Conservation (phyloP, 2,888 invertebrate genomes). For the Apotomis turbidana region DNA sequence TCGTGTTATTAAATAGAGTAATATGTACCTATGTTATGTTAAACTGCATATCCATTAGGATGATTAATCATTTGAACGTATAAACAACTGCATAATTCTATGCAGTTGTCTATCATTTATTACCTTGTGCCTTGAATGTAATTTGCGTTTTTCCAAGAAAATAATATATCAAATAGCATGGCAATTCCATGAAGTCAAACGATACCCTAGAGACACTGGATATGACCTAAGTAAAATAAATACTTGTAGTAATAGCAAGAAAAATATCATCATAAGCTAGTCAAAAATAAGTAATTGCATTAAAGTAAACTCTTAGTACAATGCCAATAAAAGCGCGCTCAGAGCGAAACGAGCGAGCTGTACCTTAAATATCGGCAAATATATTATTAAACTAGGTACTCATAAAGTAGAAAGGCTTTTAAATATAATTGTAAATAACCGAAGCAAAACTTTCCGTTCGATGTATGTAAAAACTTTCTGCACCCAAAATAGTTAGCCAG, state of each 20-base stretch:
- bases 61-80: slow-evolving; percentile 21
- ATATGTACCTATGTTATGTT: neutral
- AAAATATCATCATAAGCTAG: neutral
- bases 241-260: neutral
- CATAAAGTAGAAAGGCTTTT: neutral
- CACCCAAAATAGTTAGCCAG: slow-evolving; percentile 43
- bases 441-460: slow-evolving; percentile 9
- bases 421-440: neutral
- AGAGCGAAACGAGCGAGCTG: no score
- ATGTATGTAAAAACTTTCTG: slow-evolving; percentile 51
- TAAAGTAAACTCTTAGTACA: no score
- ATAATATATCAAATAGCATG: neutral
- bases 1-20: slow-evolving; percentile 29
- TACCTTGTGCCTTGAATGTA: slow-evolving; percentile 10
- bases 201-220: neutral
- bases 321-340: no score
- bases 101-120: slow-evolving; percentile 26
- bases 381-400: no score
- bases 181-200: neutral
- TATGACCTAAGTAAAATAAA: slow-evolving; percentile 13
- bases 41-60: slow-evolving; percentile 2
- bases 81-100: slow-evolving; percentile 16
- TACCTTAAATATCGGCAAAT: no score
- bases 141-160: slow-evolving; percentile 24
- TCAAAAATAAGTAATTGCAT: no score